A percentile compares a stretch with the other conserved stretches of the same genome.
Evolutionary conservation across 1,140 invertebrate genomes (phyloP).

Genomic region (roundworm (Caenorhabditis elegans)): DNA sequence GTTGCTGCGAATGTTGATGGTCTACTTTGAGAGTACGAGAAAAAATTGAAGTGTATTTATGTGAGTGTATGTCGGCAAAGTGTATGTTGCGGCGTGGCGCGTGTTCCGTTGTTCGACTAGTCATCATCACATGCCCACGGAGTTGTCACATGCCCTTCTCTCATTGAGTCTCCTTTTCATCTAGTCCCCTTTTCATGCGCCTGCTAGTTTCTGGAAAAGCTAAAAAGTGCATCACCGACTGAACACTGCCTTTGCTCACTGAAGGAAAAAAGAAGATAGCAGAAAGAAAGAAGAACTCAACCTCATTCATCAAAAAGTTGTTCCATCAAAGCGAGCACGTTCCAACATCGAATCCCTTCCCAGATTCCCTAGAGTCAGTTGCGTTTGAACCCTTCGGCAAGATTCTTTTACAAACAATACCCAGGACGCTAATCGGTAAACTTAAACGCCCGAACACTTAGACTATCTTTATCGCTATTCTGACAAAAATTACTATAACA

Average conservation of each 20-base stretch:
- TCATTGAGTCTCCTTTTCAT: neutral
- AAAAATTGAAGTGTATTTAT: slow-evolving; percentile 25
- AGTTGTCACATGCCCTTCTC: slow-evolving; percentile 26
- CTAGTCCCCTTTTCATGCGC: neutral
- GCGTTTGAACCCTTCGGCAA: neutral
- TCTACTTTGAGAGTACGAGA: neutral
- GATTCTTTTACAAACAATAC: neutral
- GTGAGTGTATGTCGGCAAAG: neutral
- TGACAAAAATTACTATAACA: no score
- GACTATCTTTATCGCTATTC: neutral
- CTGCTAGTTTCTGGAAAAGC: neutral
- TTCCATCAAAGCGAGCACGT: slow-evolving; percentile 5
- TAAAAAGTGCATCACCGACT: slow-evolving; percentile 13
- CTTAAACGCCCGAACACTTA: neutral
- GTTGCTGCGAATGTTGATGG: neutral
- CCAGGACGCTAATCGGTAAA: neutral
- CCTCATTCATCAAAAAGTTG: slow-evolving; percentile 30
- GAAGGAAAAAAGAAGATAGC: neutral
- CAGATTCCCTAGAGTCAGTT: neutral
- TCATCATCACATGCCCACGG: slow-evolving; percentile 15
- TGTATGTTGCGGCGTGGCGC: neutral
- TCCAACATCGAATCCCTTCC: neutral
- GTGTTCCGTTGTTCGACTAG: slow-evolving; percentile 29
- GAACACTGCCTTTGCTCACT: neutral
- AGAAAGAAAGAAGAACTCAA: slow-evolving; percentile 5